Percentiles rank a stretch among this genome's conserved stretches.
Conservation (phyloP, 2,888 invertebrate genomes). For the Cyclophora albipunctata region DNA sequence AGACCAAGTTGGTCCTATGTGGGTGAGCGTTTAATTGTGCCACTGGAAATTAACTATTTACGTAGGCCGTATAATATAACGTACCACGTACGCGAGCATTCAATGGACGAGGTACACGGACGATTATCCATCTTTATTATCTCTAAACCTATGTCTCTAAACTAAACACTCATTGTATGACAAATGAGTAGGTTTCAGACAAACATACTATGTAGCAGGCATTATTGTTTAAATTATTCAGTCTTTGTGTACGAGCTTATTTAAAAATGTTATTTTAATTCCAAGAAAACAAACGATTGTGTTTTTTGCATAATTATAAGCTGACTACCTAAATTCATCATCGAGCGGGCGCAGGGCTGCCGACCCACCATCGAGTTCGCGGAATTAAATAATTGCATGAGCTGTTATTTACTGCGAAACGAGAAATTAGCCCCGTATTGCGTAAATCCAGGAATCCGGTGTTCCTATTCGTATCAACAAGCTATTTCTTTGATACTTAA, state of each 20-base stretch:
- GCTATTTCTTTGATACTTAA: neutral
- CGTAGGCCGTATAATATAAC: constrained; percentile 9
- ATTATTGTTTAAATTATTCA: too few species aligned
- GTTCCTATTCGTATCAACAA: constrained; percentile 6
- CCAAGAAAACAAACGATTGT: neutral
- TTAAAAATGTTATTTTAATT: neutral
- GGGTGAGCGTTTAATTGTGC: constrained; percentile 30
- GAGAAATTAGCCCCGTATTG: constrained; percentile 24
- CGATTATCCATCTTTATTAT: too few species aligned
- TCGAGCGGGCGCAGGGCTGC: constrained; percentile 10
- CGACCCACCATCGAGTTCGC: constrained; percentile 27
- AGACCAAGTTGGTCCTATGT: constrained; percentile 28
- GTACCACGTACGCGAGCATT: neutral
- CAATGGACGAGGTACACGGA: neutral
- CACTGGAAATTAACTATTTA: constrained; percentile 21
- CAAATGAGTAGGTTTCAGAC: too few species aligned
- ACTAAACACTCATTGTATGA: too few species aligned
- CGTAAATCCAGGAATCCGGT: constrained; percentile 24
- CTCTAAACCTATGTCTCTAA: too few species aligned
- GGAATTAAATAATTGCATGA: constrained; percentile 41
- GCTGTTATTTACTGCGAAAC: constrained; percentile 37
- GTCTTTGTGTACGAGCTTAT: too few species aligned
- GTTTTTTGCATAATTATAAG: constrained; percentile 1
- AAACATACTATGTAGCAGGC: too few species aligned
- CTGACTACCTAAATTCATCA: constrained; percentile 3